Base-by-base conservation (phyloP, 2,797 vertebrate species). In the Tapirus indicus region DNA sequence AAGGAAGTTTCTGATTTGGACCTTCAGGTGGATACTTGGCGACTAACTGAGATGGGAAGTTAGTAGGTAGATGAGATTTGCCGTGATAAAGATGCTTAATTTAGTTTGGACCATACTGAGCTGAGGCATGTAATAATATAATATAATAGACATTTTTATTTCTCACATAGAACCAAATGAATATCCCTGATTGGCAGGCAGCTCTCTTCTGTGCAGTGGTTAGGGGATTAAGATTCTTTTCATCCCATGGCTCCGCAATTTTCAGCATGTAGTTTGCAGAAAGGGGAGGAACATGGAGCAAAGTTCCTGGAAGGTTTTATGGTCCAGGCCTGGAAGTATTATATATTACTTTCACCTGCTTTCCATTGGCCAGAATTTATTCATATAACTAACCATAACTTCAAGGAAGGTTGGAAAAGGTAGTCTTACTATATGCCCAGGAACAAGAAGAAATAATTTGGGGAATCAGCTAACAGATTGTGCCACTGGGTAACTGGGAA, bases 61-160 rank as follows among this genome's bases (percentile, higher is more conserved):
- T 29, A 32, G 38, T 21, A 38, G 23, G 25, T 64, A 32, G 41
- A 29, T 77, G 32, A 86, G 17, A 71, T 83, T 94, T 90, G 68
- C 56, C 47, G 91, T 72, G 4, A 82, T 62, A 64, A 83, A 83
- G 32, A 91, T 41, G 66, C 16, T 77, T 85, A 23, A 72, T 86
- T 91, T 92, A 38, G 10, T 92, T 88, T 86, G 35, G 35, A n/a
- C 58, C 60, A 17, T 60, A 54, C 14, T 88, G 83, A 97, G 68
- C 47, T 27, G n/a, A 95, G 62, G 62, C 56, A 17, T 44, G 27
- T 60, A 47, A 72, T 85, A 78, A 82, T 88, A 54, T 72, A 88
- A 52, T 47, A n/a, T 47, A 71, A 71, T 44, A 66, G 38, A 38
- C 83, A 5, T 74, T 90, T 93, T 93, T 83, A 38, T 78, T 95